These are phyloP conservation scores for Portunus trituberculatus DNA, from an alignment of 1,140 invertebrate species.

Conservation along the genomic window DNA sequence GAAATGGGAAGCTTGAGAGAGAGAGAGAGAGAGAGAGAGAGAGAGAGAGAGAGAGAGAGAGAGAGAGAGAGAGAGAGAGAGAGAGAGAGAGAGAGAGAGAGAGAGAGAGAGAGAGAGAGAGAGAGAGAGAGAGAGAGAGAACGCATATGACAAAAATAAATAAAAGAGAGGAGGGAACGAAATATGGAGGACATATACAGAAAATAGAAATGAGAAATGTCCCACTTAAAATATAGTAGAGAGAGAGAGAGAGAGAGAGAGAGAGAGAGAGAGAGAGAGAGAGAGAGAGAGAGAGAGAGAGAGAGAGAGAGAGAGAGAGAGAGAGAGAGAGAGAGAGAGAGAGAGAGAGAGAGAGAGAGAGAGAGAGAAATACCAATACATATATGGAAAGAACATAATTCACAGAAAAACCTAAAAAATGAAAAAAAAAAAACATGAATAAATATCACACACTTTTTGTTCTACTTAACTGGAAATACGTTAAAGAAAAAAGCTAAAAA, in stretches of 20 bases:
- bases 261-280: background rate
- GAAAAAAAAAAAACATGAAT: too few relatives aligned
- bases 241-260: background rate
- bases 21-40: background rate
- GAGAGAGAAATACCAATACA: too few relatives aligned
- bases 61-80: too few relatives aligned
- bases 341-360: too few relatives aligned
- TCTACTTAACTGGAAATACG: background rate
- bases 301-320: too few relatives aligned
- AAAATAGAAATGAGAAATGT: background rate
- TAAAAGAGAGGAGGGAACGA: background rate
- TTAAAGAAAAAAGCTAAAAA: background rate
- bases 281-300: too few relatives aligned
- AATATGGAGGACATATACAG: background rate
- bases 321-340: too few relatives aligned
- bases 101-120: background rate
- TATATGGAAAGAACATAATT: too few relatives aligned
- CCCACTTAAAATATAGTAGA: too few relatives aligned
- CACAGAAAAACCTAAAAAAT: background rate
- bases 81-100: background rate
- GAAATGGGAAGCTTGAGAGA: background rate
- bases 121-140: slow-evolving; percentile 4
- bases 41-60: background rate
- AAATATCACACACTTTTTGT: too few relatives aligned
- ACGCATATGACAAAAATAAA: background rate